Conservation (phyloP, 2,113 vertebrate genomes). For the Hippocampus guttulatus region DNA sequence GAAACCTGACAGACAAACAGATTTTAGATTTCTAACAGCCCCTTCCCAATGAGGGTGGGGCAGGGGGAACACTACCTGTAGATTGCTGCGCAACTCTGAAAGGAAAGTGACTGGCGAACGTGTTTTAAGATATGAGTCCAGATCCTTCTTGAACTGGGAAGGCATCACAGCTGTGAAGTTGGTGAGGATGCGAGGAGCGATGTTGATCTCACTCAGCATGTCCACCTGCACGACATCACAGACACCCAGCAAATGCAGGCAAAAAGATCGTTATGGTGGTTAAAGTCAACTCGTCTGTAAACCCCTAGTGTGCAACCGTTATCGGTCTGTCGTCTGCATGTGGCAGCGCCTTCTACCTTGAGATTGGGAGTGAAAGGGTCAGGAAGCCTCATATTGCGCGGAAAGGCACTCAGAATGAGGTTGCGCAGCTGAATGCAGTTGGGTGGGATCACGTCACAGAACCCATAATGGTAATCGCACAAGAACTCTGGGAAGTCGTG, state of each 20-base stretch:
- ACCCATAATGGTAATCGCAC: constrained; percentile 98
- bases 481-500: constrained; percentile 99
- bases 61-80: constrained; percentile 76
- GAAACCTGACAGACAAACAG: constrained; percentile 79
- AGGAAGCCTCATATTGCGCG: constrained; percentile 98
- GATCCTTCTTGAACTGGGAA: constrained; percentile 97
- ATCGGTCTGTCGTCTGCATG: neutral
- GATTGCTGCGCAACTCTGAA: constrained; percentile 94
- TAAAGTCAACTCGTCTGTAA: neutral
- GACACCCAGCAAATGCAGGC: neutral
- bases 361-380: constrained; percentile 98
- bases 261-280: neutral
- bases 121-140: constrained; percentile 99
- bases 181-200: constrained; percentile 95
- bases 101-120: constrained; percentile 96
- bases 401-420: constrained; percentile 99
- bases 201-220: constrained; percentile 99
- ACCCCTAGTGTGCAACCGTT: neutral
- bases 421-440: constrained; percentile 99
- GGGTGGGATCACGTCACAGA: constrained; percentile 98
- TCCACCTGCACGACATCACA: constrained; percentile 78
- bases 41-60: accelerated
- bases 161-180: constrained; percentile 99
- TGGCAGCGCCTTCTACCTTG: constrained; percentile 75
- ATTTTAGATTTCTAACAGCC: neutral